Evolutionary conservation across 2,797 vertebrate species (phyloP).

Genomic region (Hydrolagus colliei): DNA sequence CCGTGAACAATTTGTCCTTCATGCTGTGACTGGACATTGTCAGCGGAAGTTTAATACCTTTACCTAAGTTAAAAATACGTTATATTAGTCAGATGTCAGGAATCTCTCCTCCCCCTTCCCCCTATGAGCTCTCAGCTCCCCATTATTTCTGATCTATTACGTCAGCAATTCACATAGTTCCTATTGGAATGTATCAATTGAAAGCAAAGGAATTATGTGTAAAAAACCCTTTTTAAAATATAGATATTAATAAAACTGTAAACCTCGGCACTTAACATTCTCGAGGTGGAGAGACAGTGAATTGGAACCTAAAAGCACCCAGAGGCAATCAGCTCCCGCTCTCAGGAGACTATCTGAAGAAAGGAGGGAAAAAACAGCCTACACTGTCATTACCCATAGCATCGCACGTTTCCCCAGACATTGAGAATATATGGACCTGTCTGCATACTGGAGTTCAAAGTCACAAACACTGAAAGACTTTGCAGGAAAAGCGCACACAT

Average conservation of each 20-base stretch:
- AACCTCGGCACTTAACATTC: slow-evolving; percentile 38
- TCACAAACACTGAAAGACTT: slow-evolving; percentile 31
- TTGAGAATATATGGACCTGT: slow-evolving; percentile 36
- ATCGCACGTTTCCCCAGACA: slow-evolving; percentile 33
- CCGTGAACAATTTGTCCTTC: slow-evolving; percentile 46
- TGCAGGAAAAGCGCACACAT: neutral
- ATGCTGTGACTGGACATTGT: slow-evolving; percentile 44
- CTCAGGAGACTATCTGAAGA: slow-evolving; percentile 29
- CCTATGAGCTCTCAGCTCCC: too few relatives aligned
- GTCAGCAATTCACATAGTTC: slow-evolving; percentile 30
- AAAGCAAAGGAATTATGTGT: slow-evolving; percentile 45
- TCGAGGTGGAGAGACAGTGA: slow-evolving; percentile 45
- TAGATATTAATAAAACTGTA: slow-evolving; percentile 41
- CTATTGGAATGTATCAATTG: slow-evolving; percentile 35
- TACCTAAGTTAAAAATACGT: slow-evolving; percentile 24
- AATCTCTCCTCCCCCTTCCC: neutral
- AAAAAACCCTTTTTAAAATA: slow-evolving; percentile 42
- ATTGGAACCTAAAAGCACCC: slow-evolving; percentile 46
- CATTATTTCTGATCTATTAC: slow-evolving; percentile 33
- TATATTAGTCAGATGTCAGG: slow-evolving; percentile 24
- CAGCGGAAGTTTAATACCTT: slow-evolving; percentile 31
- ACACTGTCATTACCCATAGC: slow-evolving; percentile 35
- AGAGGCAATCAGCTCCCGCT: slow-evolving; percentile 38
- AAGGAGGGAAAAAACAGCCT: slow-evolving; percentile 23
- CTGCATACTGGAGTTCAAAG: slow-evolving; percentile 33